phyloP scores from a whole-genome alignment of 2,113 vertebrate species.

The Pyxicephalus adspersus region DNA sequence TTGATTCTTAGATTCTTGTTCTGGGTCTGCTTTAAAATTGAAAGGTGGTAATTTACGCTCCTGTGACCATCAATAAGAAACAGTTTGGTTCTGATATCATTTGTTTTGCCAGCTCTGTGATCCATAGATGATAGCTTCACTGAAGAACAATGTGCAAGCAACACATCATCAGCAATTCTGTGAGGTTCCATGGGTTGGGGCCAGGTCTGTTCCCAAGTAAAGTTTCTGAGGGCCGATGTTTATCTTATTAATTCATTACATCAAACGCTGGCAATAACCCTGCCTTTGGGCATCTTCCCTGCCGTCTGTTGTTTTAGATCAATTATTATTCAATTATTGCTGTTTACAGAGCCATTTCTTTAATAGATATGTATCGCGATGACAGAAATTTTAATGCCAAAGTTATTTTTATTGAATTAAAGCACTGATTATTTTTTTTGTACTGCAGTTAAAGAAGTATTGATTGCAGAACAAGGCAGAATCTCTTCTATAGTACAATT shows the following conservation, averaged over 20 bases:
- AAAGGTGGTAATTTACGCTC: no score
- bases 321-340: neutral
- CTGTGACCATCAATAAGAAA: no score
- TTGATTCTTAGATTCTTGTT: no score
- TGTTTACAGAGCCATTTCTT: neutral
- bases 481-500: no score
- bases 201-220: neutral
- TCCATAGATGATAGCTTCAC: neutral
- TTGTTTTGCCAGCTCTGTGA: no score
- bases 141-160: neutral
- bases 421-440: no score
- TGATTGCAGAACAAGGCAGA: no score
- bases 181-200: neutral
- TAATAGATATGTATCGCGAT: neutral
- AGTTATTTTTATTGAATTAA: neutral
- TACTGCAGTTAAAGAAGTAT: no score
- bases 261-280: neutral
- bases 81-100: no score
- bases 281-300: neutral
- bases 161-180: neutral
- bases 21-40: no score
- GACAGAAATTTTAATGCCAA: neutral
- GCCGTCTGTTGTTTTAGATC: neutral
- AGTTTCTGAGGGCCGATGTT: neutral
- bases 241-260: conserved; percentile 18